Conservation (phyloP, 92 coral and sea anemone genomes). For the Paramuricea clavata region DNA sequence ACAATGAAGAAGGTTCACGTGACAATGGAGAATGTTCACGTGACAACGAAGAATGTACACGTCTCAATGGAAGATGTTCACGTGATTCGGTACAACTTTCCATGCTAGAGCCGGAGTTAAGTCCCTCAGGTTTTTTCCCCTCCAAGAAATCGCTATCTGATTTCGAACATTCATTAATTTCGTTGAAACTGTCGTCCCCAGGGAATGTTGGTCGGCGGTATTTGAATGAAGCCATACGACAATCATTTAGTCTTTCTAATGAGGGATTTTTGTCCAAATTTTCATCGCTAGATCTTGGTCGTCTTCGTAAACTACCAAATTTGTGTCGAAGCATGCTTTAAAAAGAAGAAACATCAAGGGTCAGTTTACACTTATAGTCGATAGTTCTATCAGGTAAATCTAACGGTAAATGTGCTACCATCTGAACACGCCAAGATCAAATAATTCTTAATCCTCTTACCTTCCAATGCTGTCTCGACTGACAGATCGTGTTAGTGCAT, state of each 20-base stretch:
- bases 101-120: constrained; percentile 18
- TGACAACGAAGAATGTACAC: background rate
- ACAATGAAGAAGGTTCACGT: too few species aligned
- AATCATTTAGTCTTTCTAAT: constrained; percentile 25
- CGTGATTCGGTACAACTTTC: constrained; percentile 22
- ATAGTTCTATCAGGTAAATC: background rate
- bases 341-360: background rate
- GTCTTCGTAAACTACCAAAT: constrained; percentile 29
- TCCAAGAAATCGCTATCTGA: constrained; percentile 14
- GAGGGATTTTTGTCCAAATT: constrained; percentile 11
- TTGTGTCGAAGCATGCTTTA: constrained; percentile 33
- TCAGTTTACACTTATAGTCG: background rate
- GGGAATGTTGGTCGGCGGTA: background rate
- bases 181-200: constrained; percentile 9
- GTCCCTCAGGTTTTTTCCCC: background rate
- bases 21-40: too few species aligned
- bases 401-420: too few species aligned
- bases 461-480: constrained; percentile 48
- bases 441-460: background rate
- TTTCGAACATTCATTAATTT: background rate
- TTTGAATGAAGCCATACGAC: background rate
- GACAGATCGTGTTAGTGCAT: constrained; percentile 21
- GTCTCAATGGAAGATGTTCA: background rate
- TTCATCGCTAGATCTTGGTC: constrained; percentile 25
- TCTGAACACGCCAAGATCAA: background rate